Base-by-base conservation (phyloP, 2,113 vertebrate genomes). In the Microcebus lehilahytsara region DNA sequence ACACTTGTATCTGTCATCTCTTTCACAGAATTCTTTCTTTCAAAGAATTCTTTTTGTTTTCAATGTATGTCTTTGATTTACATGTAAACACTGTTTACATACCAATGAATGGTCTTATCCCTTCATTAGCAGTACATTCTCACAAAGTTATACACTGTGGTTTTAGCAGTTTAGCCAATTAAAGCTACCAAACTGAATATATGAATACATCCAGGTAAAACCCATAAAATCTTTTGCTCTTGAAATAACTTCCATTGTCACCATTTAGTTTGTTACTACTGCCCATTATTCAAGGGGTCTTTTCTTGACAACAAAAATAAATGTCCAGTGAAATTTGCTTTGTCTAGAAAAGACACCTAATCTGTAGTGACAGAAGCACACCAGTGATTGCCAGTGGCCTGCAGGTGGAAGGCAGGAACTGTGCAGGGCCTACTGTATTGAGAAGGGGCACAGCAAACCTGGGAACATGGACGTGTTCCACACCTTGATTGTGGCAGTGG, bases 21-120 rank as follows among this genome's bases (percentile, higher is more conserved):
- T 83, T 87, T 46, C 49, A 37, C 2, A 19, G 20, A 84, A 53
- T n/a, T 46, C 42, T 62, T 40, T 46, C 42, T 62, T 86, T 51
- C 74, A 66, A 86, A 93, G 32, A 80, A 85, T 93, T 85, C 22
- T 64, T 91, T 87, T 86, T 74, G 58, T 93, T 89, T 89, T 62
- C 51, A 78, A 62, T 78, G 4, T 51, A 89, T 46, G 86, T 79
- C 64, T 58, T 85, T 89, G 53, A 22, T 66, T 81, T 69, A 90
- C 51, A 51, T 53, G 40, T 30, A 62, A 60, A 67, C 56, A 19
- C 49, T 60, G 42, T 81, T 80, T 71, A 58, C 49, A 69, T 32
- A 23, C n/a, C 46, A 13, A 91, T 42, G 16, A 13, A 91, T 42
- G 11, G 1, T 72, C 56, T 67, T 77, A 56, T 86, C 40, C 49